Conservation (phyloP, 2,797 vertebrate species). For the Calcarius lapponicus region DNA sequence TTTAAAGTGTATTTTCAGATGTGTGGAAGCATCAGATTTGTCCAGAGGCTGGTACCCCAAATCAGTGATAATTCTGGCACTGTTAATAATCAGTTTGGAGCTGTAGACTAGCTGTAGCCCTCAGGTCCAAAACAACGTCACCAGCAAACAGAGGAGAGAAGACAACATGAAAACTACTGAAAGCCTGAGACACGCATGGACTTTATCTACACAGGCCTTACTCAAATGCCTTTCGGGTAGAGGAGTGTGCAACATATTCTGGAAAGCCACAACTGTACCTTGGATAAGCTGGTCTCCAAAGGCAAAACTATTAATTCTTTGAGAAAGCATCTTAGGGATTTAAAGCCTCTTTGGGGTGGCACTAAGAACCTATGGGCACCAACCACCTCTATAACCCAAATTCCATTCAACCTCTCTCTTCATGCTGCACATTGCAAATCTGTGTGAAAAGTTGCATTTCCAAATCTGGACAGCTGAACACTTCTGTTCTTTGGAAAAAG, state of each 20-base stretch:
- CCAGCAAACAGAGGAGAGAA: background rate
- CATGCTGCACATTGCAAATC: fast-evolving
- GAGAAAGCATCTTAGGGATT: background rate
- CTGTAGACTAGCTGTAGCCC: background rate
- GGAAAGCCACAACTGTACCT: background rate
- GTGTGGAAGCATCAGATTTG: background rate
- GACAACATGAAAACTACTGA: background rate
- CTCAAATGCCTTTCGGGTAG: background rate
- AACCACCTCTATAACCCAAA: fast-evolving
- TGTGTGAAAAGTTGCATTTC: background rate
- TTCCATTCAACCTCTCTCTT: background rate
- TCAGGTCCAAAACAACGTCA: background rate
- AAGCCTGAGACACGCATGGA: background rate
- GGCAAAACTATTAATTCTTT: background rate
- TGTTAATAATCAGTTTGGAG: background rate
- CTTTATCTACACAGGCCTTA: background rate
- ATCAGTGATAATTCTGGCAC: background rate
- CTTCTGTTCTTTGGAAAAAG: background rate
- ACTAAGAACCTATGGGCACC: fast-evolving
- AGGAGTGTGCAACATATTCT: background rate
- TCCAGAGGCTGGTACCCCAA: background rate
- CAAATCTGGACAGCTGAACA: background rate
- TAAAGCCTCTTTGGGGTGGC: background rate
- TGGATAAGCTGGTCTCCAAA: background rate
- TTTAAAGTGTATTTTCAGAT: background rate